These are phyloP conservation scores for Melikaiella ostensackeni DNA, from an alignment of 2,888 invertebrate species.

Conservation along the genomic window DNA sequence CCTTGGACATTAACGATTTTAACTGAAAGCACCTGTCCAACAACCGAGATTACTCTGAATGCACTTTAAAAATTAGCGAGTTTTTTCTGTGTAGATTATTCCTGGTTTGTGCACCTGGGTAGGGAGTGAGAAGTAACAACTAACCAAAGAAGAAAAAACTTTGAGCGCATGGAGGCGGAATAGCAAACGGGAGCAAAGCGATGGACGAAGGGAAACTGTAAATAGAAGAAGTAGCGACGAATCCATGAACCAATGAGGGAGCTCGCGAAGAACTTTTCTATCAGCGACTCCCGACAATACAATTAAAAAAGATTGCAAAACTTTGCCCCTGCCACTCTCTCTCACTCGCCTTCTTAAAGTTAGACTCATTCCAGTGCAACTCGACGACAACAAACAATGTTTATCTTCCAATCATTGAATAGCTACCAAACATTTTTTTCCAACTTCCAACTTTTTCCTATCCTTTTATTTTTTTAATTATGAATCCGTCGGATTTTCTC, in stretches of 20 bases:
- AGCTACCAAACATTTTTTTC: slow-evolving; percentile 30
- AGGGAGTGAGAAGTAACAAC: background rate
- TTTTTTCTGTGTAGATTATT: background rate
- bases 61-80: background rate
- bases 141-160: background rate
- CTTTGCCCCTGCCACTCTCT: slow-evolving; percentile 53
- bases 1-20: background rate
- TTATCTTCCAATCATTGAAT: slow-evolving; percentile 37
- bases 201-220: slow-evolving; percentile 11
- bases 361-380: slow-evolving; percentile 17
- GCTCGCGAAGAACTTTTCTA: slow-evolving; percentile 68
- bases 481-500: background rate
- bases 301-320: slow-evolving; percentile 75
- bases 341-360: slow-evolving; percentile 31
- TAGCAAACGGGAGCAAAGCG: slow-evolving; percentile 3
- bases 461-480: slow-evolving; percentile 23
- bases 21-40: background rate
- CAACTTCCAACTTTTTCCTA: slow-evolving; percentile 12
- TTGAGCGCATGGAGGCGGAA: background rate
- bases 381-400: slow-evolving; percentile 28
- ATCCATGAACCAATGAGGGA: slow-evolving; percentile 1
- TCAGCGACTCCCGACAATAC: slow-evolving; percentile 68
- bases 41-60: background rate
- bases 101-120: background rate
- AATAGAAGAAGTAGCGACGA: slow-evolving; percentile 30